phyloP scores from a whole-genome alignment of 2,888 invertebrate species.

The Spilosoma lubricipeda region DNA sequence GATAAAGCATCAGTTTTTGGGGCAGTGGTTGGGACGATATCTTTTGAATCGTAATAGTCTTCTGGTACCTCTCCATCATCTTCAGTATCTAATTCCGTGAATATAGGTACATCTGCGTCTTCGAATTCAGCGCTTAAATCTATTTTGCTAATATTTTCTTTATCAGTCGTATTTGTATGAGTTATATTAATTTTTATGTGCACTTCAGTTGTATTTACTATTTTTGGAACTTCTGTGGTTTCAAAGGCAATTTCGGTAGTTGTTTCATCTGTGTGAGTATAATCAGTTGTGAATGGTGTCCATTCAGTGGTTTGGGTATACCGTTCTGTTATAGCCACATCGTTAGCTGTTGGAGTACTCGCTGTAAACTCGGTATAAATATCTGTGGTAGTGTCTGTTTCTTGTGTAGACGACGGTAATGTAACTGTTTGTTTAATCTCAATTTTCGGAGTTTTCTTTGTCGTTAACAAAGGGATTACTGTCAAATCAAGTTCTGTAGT shows the following conservation, averaged over 20 bases:
- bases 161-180: conserved; percentile 23
- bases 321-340: conserved; percentile 26
- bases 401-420: conserved; percentile 62
- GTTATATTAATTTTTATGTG: conserved; percentile 23
- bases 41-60: conserved; percentile 81
- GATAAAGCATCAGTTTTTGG: conserved; percentile 79
- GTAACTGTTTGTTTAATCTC: conserved; percentile 68
- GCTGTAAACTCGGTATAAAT: conserved; percentile 41
- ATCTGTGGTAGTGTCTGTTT: conserved; percentile 47
- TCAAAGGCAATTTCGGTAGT: conserved; percentile 31
- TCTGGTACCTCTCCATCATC: conserved; percentile 72
- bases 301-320: conserved; percentile 35
- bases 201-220: conserved; percentile 27
- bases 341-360: conserved; percentile 32
- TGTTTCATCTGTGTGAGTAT: conserved; percentile 24
- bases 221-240: conserved; percentile 23
- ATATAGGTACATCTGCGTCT: conserved; percentile 67
- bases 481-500: conserved; percentile 74
- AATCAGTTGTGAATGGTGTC: conserved; percentile 5
- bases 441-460: conserved; percentile 60
- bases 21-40: conserved; percentile 75
- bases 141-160: conserved; percentile 33
- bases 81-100: conserved; percentile 74
- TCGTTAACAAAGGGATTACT: conserved; percentile 75
- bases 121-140: conserved; percentile 55